Base-by-base conservation (phyloP, 2,888 invertebrate species). In the Desoria tigrina region DNA sequence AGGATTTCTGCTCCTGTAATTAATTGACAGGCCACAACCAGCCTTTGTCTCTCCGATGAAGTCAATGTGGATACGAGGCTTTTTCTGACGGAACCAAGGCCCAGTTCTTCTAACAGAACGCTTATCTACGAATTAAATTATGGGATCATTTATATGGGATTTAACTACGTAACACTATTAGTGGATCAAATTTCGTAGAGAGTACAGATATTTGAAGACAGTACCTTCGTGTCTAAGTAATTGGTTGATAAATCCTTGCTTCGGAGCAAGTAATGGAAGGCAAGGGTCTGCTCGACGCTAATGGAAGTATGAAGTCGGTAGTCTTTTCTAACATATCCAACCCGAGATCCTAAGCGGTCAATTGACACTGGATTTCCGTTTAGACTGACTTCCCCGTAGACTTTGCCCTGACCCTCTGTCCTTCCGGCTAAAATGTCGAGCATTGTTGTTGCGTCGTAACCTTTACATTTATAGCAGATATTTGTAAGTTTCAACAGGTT, bases 21-120 rank as follows among this genome's bases (percentile, higher is more conserved):
- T 42, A 96, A 83, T 76, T 94, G 92, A 77, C 93, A 92, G 1
- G 94, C 96, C 1, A 96, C 89, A 75, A 92, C 90, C 42, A 96
- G 82, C 72, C 96, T 85, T 67, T 91, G 86, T 74, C 88, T 87
- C 81, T 96, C 95, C 0, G 95, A 93, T 57, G 90, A 87, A 0
- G 94, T 95, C 74, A 96, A 83, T 2, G 90, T 86, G 39, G 88
- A 87, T 0, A 95, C 90, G 77, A 91, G 87, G 2, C 93, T 92
- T 77, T 93, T 89, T 68, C 91, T 84, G 3, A 95, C 93, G 79
- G 94, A 92, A 76, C 90, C 90, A 68, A 96, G 82, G 0, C 95
- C 95, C 72, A 96, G 82, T 79, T 95, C 95, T 82, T 94, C 93
- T 75, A 96, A 89, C 28, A 96, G 82, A 32, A 91, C 87, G 78